A percentile compares a stretch with the other conserved stretches of the same genome.
phyloP scores from a whole-genome alignment of 2,888 invertebrate genomes.

The Brachylomia viminalis region DNA sequence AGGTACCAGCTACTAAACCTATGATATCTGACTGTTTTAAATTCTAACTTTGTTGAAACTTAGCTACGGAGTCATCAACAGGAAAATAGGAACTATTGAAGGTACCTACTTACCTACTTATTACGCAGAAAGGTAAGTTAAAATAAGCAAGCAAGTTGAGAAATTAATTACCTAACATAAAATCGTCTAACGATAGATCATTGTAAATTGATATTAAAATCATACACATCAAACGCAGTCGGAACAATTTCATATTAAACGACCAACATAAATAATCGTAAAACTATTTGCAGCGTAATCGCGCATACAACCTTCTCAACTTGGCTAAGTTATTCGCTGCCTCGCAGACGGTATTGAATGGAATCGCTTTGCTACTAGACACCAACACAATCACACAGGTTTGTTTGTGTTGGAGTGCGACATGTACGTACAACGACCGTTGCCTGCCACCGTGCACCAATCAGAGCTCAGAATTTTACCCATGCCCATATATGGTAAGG shows the following conservation, averaged over 20 bases:
- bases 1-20: not conserved
- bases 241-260: constrained; percentile 43
- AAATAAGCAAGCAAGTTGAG: not conserved
- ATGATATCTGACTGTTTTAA: too few species aligned
- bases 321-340: constrained; percentile 69
- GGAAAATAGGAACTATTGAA: constrained; percentile 4
- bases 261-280: constrained; percentile 29
- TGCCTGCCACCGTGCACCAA: constrained; percentile 90
- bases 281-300: constrained; percentile 19
- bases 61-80: constrained; percentile 3
- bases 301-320: constrained; percentile 60
- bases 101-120: not conserved
- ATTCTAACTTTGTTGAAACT: not conserved
- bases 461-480: constrained; percentile 92
- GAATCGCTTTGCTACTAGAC: constrained; percentile 78
- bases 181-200: too few species aligned
- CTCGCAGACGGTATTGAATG: constrained; percentile 76
- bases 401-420: constrained; percentile 74
- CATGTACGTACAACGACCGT: constrained; percentile 87
- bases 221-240: constrained; percentile 27
- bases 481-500: constrained; percentile 96
- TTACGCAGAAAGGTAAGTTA: not conserved
- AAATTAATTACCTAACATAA: constrained; percentile 6
- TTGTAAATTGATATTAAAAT: constrained; percentile 28
- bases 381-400: constrained; percentile 72